Percentiles rank a stretch among this genome's conserved stretches.
Evolutionary conservation across 37 sponge, comb jelly and placozoan species (phyloP).

Genomic region (Cliona cf. orientalis): DNA sequence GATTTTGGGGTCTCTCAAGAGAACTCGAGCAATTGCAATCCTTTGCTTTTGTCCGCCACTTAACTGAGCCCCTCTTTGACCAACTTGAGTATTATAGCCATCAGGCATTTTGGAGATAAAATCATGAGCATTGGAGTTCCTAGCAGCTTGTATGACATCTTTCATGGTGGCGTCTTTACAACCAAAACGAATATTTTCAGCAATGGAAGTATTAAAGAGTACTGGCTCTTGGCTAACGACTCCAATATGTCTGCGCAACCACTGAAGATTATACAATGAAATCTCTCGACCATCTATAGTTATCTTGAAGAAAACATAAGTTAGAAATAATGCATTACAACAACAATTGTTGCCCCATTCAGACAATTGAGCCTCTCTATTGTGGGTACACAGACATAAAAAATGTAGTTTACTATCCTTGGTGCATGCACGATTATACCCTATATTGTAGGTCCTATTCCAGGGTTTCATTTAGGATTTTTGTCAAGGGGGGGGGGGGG

Average conservation of each 20-base stretch:
- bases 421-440: too few relatives aligned
- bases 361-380: too few relatives aligned
- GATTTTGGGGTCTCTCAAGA: slow-evolving; percentile 88
- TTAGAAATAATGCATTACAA: too few relatives aligned
- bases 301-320: slow-evolving; percentile 27
- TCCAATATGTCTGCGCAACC: slow-evolving; percentile 89
- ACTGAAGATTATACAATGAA: slow-evolving; percentile 72
- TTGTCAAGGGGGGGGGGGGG: too few relatives aligned
- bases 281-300: slow-evolving; percentile 81
- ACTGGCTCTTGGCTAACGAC: slow-evolving; percentile 97
- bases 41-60: slow-evolving; percentile 96
- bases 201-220: slow-evolving; percentile 90
- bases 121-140: slow-evolving; percentile 85
- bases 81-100: slow-evolving; percentile 82
- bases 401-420: too few relatives aligned
- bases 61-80: slow-evolving; percentile 88
- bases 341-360: too few relatives aligned
- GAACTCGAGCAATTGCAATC: slow-evolving; percentile 92
- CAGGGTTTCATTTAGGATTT: too few relatives aligned
- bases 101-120: slow-evolving; percentile 87
- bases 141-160: slow-evolving; percentile 81
- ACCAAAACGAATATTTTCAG: slow-evolving; percentile 94
- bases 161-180: slow-evolving; percentile 71
- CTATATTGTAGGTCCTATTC: too few relatives aligned
- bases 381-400: too few relatives aligned